phyloP scores from a whole-genome alignment of 2,888 invertebrate genomes.

The Drosophila diplacantha region DNA sequence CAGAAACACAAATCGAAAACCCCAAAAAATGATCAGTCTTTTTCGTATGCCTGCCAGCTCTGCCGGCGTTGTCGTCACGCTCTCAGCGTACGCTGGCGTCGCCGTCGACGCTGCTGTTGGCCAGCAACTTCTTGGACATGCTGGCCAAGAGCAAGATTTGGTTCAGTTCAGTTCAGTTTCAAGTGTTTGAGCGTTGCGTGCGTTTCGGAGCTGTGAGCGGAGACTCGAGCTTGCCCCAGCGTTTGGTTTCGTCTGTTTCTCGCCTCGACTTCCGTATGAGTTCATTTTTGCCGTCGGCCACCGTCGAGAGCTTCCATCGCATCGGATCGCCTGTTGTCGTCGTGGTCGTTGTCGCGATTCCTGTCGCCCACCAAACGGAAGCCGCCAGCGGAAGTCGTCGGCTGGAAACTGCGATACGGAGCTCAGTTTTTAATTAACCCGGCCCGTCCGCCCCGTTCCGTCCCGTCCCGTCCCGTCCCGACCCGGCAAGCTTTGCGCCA shows the following conservation, averaged over 20 bases:
- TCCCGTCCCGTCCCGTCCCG: constrained; percentile 13
- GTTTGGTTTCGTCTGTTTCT: constrained; percentile 43
- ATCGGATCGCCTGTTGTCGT: constrained; percentile 29
- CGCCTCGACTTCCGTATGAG: constrained; percentile 65
- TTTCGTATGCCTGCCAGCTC: constrained; percentile 32
- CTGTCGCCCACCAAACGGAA: constrained; percentile 60
- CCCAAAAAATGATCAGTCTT: constrained; percentile 25
- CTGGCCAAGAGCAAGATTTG: constrained; percentile 75
- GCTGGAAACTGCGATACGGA: constrained; percentile 51
- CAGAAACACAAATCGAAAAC: constrained; percentile 27
- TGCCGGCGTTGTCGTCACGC: constrained; percentile 59
- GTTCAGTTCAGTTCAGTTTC: constrained; percentile 71
- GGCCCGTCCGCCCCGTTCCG: constrained; percentile 28
- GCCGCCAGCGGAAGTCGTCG: constrained; percentile 51
- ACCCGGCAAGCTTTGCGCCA: constrained; percentile 16
- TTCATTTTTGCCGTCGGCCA: constrained; percentile 60
- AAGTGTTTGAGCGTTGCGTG: constrained; percentile 77
- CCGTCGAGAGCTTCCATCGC: constrained; percentile 44
- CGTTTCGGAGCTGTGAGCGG: constrained; percentile 71
- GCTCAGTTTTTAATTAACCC: constrained; percentile 68
- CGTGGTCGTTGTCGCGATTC: constrained; percentile 48
- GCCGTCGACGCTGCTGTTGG: constrained; percentile 48
- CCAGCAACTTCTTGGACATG: constrained; percentile 77
- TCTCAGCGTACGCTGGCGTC: constrained; percentile 33
- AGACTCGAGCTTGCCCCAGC: constrained; percentile 44